These are phyloP conservation scores for Psittacula echo DNA, from an alignment of 2,797 vertebrate species.

Conservation along the genomic window DNA sequence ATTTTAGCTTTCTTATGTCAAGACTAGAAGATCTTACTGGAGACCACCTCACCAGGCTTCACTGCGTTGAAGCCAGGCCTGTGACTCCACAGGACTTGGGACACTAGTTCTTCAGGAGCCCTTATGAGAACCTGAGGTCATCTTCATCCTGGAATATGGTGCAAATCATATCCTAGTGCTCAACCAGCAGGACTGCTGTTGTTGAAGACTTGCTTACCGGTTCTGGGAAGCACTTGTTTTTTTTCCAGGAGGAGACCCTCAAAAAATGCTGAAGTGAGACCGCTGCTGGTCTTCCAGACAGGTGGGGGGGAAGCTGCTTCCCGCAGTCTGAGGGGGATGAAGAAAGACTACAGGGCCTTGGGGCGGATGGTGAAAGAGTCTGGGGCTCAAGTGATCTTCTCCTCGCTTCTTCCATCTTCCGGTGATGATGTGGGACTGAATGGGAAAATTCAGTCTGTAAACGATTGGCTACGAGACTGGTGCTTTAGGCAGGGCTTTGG, in stretches of 20 bases:
- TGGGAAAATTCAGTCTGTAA: no score
- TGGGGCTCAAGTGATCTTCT: no score
- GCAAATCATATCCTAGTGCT: neutral
- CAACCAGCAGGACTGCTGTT: neutral
- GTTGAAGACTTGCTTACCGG: neutral
- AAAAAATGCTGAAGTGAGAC: neutral
- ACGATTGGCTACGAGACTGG: no score
- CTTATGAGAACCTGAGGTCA: neutral
- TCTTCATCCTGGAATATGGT: neutral
- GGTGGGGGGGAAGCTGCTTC: no score
- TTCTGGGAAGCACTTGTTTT: neutral
- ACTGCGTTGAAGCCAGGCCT: neutral
- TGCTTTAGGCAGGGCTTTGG: no score
- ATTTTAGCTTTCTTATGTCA: neutral
- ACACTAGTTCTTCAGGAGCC: neutral
- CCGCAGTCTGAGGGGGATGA: no score
- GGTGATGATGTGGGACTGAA: no score
- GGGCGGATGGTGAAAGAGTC: no score
- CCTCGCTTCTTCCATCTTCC: no score
- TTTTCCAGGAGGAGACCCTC: neutral
- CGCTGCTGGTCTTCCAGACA: no score
- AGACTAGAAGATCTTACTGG: neutral
- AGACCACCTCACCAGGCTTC: neutral
- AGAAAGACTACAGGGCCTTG: no score
- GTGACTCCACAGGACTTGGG: neutral